phyloP scores from a whole-genome alignment of 92 coral and sea anemone genomes.

The Pocillopora meandrina region DNA sequence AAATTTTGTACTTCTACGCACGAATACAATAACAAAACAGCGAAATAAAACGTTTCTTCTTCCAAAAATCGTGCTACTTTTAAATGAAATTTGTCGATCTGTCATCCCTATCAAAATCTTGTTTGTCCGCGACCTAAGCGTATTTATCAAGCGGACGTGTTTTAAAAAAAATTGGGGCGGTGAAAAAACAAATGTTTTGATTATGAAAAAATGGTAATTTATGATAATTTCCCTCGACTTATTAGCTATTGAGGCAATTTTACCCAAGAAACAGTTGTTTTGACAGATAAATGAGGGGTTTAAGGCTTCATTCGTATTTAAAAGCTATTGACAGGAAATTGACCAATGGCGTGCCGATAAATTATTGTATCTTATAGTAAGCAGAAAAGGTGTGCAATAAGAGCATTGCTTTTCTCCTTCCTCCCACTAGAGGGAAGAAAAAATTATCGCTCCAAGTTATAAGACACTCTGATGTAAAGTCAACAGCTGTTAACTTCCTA shows the following conservation, averaged over 20 bases:
- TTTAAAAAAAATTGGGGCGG: neutral
- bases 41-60: neutral
- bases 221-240: conserved; percentile 49
- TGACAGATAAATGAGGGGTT: conserved; percentile 41
- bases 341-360: conserved; percentile 43
- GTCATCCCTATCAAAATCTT: neutral
- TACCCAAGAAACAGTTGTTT: conserved; percentile 27
- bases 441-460: neutral
- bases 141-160: neutral
- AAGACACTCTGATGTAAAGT: conserved; percentile 22
- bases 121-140: neutral
- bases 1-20: neutral
- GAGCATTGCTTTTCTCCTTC: conserved; percentile 26
- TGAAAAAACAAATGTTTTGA: conserved; percentile 57
- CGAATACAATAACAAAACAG: neutral
- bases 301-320: conserved; percentile 31
- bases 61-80: neutral
- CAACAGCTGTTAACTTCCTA: conserved; percentile 14
- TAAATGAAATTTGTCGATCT: neutral
- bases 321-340: conserved; percentile 38
- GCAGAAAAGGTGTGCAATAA: conserved; percentile 3
- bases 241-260: conserved; percentile 54
- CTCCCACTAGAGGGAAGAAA: conserved; percentile 15
- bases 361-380: conserved; percentile 21
- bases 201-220: conserved; percentile 65